Evolutionary conservation across 2,888 invertebrate species (phyloP).

Genomic region (Netelia melanura): DNA sequence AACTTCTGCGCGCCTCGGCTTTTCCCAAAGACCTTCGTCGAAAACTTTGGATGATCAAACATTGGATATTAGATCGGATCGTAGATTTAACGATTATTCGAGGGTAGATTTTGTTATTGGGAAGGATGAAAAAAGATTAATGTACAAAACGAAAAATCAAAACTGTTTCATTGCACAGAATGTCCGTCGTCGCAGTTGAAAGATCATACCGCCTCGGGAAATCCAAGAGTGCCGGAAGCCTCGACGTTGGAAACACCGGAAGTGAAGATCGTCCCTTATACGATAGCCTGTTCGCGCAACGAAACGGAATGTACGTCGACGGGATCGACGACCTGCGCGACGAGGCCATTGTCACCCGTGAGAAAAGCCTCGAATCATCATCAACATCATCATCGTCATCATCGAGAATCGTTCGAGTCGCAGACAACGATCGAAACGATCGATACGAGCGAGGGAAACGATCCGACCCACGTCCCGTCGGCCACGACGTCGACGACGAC

Average conservation of each 20-base stretch:
- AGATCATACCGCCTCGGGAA: slow-evolving; percentile 67
- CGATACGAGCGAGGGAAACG: slow-evolving; percentile 17
- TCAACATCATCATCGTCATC: slow-evolving; percentile 29
- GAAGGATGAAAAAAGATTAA: background rate
- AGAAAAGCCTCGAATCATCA: slow-evolving; percentile 35
- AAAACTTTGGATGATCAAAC: background rate
- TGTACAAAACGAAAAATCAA: background rate
- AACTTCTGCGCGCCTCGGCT: background rate
- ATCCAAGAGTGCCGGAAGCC: slow-evolving; percentile 28
- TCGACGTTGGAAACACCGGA: slow-evolving; percentile 9
- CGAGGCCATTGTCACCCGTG: slow-evolving; percentile 29
- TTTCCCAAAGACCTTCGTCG: background rate
- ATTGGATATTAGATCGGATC: background rate
- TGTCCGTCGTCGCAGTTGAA: slow-evolving; percentile 69
- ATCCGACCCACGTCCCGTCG: background rate
- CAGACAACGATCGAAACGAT: slow-evolving; percentile 6
- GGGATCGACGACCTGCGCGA: slow-evolving; percentile 49
- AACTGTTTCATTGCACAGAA: slow-evolving; percentile 47
- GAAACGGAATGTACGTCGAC: slow-evolving; percentile 40
- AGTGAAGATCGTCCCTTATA: slow-evolving; percentile 1
- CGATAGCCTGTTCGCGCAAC: slow-evolving; percentile 29
- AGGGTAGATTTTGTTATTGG: too few species aligned
- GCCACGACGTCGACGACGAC: slow-evolving; percentile 13
- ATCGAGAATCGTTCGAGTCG: slow-evolving; percentile 41
- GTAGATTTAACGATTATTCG: background rate